Conservation (phyloP, 1,140 invertebrate species). For the Pseudoatta argentina region DNA sequence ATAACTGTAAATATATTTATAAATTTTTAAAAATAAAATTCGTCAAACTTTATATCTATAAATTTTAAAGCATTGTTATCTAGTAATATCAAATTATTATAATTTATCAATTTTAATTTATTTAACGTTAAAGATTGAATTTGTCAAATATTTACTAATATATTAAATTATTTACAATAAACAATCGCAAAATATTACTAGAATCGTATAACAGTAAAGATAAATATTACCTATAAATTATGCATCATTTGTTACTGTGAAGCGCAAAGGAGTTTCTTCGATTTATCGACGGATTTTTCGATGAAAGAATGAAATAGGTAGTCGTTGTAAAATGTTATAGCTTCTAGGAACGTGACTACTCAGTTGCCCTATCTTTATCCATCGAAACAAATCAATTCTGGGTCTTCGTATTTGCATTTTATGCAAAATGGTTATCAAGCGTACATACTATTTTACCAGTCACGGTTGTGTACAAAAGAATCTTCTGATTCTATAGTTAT, state of each 20-base stretch:
- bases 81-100: not conserved
- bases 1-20: not conserved
- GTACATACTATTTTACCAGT: not conserved
- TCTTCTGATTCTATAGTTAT: not conserved
- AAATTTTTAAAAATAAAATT: not conserved
- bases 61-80: not conserved
- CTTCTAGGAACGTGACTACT: constrained; percentile 14
- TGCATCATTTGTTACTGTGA: not conserved
- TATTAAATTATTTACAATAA: constrained; percentile 10
- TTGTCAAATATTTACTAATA: not conserved
- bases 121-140: not conserved
- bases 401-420: not conserved
- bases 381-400: constrained; percentile 38
- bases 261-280: not conserved
- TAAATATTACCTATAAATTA: not conserved
- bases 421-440: not conserved
- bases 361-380: constrained; percentile 6
- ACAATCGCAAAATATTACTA: not conserved
- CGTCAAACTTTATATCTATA: not conserved
- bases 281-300: constrained; percentile 36
- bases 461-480: not conserved
- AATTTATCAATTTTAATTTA: constrained; percentile 2
- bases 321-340: constrained; percentile 16
- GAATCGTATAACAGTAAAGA: not conserved
- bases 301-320: constrained; percentile 25